Evolutionary conservation across 2,113 vertebrate genomes (phyloP), one percentile per base, ranked within the genome.

Genomic region (Formicarius rufipectus): DNA sequence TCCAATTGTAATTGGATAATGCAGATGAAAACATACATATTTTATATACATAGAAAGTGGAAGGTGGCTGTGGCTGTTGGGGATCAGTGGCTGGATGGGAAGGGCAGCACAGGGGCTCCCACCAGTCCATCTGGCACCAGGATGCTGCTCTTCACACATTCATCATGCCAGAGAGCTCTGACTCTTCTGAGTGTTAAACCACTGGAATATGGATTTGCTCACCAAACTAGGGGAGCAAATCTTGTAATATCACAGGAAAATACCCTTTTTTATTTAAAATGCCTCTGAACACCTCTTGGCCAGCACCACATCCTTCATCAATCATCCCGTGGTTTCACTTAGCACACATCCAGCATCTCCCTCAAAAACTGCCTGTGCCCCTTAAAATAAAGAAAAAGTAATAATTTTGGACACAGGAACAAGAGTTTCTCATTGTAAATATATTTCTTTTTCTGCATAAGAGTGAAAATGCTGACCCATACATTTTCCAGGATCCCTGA

Each of bases 251-350:
- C 56, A 60, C 74, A 12, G 62, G 50, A 71, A 94, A 94, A 59
- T 2, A 19, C 21, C 7, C 3, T 35, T 71, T 40, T 59, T 79
- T 58, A 19, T 80, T 67, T 40, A 7, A 85, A 85, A 30, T 45
- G 21, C 25, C 40, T 49, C 79, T 27, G 44, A 49, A 15, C 52
- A 18, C 27, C 7, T 25, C 31, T 20, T n/a, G 63, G 5, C 28
- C 7, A 4, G 35, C 52, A 7, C 59, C 12, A 7, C 56, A 3
- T 44, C 89, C 33, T 45, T 35, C 30, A 2, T 10, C 14, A 5
- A 1, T 11, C 23, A 0, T 40, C 49, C 67, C 10, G 0, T 1
- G 3, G 2, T 56, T 37, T 66, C 40, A 16, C 22, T 1, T 2
- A 21, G 55, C 7, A 2, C 60, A 3, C 9, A 0, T 45, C 15